phyloP scores from a whole-genome alignment of 2,888 invertebrate genomes.

The Drosophila putrida region DNA sequence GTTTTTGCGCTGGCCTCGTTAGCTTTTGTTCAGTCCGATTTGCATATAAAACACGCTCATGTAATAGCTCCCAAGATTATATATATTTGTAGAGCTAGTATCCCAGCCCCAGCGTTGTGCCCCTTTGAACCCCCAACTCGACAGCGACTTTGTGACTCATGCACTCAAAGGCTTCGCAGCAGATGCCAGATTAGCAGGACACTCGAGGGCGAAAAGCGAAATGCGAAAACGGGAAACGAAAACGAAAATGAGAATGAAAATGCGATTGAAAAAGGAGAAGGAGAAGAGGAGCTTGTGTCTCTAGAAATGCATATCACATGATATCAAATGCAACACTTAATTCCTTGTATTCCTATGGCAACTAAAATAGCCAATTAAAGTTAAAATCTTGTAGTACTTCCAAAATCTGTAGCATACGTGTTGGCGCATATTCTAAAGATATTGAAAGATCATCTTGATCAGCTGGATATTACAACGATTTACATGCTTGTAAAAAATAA shows the following conservation, averaged over 20 bases:
- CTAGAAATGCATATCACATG: constrained; percentile 6
- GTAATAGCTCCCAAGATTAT: constrained; percentile 59
- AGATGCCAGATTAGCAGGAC: constrained; percentile 16
- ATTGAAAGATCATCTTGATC: too few relatives aligned
- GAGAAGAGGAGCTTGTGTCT: background rate
- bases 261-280: background rate
- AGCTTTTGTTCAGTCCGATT: constrained; percentile 55
- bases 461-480: too few relatives aligned
- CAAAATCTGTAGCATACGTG: background rate
- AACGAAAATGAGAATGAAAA: background rate
- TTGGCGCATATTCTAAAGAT: background rate
- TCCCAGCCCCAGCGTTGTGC: constrained; percentile 1
- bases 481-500: too few relatives aligned
- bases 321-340: constrained; percentile 6
- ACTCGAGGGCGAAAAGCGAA: background rate
- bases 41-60: constrained; percentile 63
- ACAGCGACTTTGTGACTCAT: constrained; percentile 19
- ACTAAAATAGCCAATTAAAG: background rate
- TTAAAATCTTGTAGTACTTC: background rate
- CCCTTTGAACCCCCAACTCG: background rate
- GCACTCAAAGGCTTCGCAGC: constrained; percentile 16
- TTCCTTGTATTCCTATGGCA: constrained; percentile 9
- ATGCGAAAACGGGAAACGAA: background rate
- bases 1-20: constrained; percentile 46
- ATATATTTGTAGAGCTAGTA: constrained; percentile 20